These are phyloP conservation scores for Polypterus senegalus DNA, from an alignment of 2,113 vertebrate species.

Conservation along the genomic window DNA sequence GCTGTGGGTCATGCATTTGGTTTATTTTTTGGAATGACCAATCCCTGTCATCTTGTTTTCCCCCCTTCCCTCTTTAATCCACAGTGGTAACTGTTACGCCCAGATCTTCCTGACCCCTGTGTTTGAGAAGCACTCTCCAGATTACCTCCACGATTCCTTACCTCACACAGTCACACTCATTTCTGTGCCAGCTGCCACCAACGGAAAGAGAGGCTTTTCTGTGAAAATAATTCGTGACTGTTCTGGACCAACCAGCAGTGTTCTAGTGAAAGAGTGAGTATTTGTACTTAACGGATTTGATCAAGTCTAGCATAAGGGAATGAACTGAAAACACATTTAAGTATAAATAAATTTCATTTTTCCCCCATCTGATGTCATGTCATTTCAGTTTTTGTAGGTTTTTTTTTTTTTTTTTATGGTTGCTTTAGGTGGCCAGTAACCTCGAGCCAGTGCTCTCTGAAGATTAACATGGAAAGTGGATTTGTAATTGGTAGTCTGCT, in stretches of 20 bases:
- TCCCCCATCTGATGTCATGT: too few species aligned
- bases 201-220: constrained; percentile 76
- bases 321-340: too few species aligned
- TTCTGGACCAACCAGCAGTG: constrained; percentile 60
- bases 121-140: constrained; percentile 76
- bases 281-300: neutral
- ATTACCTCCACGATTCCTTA: constrained; percentile 69
- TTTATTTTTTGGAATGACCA: neutral
- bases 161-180: constrained; percentile 84
- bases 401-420: too few species aligned
- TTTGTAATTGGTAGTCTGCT: too few species aligned
- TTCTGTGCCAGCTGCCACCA: constrained; percentile 78
- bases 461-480: too few species aligned
- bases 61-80: neutral
- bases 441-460: too few species aligned
- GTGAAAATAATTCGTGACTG: constrained; percentile 67
- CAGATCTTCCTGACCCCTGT: constrained; percentile 81
- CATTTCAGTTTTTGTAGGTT: too few species aligned
- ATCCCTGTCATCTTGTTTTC: neutral
- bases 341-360: too few species aligned
- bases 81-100: constrained; percentile 86
- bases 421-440: too few species aligned
- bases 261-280: constrained; percentile 92
- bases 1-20: neutral
- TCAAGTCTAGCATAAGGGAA: too few species aligned